These are phyloP conservation scores for Pygocentrus nattereri DNA, from an alignment of 2,797 vertebrate genomes.

Conservation along the genomic window DNA sequence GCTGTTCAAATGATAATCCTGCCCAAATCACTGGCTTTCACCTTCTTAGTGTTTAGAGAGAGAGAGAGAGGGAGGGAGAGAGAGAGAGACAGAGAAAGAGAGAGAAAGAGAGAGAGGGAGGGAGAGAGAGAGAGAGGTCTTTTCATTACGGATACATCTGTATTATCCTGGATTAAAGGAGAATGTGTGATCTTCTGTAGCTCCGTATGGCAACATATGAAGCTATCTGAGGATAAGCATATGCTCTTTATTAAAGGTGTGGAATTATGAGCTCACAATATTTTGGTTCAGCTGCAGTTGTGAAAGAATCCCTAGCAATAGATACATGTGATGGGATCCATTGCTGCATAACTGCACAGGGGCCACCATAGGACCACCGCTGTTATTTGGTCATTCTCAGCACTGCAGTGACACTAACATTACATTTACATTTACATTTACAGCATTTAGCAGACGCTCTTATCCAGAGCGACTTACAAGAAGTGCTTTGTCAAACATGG, in stretches of 20 bases:
- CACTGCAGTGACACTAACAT: too few species aligned
- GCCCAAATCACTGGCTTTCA: conserved; percentile 23
- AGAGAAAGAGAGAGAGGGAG: not conserved
- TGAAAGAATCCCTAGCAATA: too few species aligned
- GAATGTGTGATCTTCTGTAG: not conserved
- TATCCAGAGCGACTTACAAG: too few species aligned
- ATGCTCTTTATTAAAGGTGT: not conserved
- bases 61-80: not conserved
- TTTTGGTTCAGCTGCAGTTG: not conserved
- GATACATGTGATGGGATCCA: too few species aligned
- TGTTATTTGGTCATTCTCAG: too few species aligned
- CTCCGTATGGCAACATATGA: not conserved
- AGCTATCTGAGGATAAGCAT: not conserved
- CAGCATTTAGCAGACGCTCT: too few species aligned
- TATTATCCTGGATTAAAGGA: not conserved
- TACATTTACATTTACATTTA: too few species aligned
- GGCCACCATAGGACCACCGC: too few species aligned
- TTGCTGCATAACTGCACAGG: too few species aligned
- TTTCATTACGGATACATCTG: not conserved
- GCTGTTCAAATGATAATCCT: conserved; percentile 37
- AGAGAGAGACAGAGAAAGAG: not conserved
- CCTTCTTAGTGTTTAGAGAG: conserved; percentile 13
- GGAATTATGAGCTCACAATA: not conserved
- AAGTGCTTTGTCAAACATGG: too few species aligned
- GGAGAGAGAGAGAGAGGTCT: not conserved